Evolutionary conservation across 2,888 invertebrate species (phyloP), one percentile per base, ranked within the genome.

Genomic region (Labia minor): DNA sequence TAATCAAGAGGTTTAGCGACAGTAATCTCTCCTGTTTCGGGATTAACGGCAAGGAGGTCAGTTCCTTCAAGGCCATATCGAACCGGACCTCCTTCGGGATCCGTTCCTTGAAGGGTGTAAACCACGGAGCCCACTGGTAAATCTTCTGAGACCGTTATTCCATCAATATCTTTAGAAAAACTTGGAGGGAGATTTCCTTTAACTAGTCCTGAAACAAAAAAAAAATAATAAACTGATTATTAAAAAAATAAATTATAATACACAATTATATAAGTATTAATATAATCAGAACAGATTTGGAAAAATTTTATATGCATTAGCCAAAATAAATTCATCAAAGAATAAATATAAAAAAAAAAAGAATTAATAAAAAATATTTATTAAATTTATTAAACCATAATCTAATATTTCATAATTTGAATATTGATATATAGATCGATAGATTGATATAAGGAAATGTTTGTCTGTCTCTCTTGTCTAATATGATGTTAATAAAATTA

Each of bases 51-150:
- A 73, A 94, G 87, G 74, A 88, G 85, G 76, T 93, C 90, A 1
- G 92, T 92, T 21, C 92, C 91, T 62, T 65, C 84, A 68, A 91
- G 81, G 65, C 88, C 87, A 76, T 83, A 86, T 70, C 83, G 83
- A 68, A 90, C 85, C 49, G 85, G 83, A 33, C 88, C 83, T 63
- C 87, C 87, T 75, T 93, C 92, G 0, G 93, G 92, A 80, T 94
- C 92, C 49, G 83, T 82, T 6, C 90, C 92, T 74, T 87, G 85
- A 65, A 94, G 79, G 14, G 80, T 86, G 78, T 88, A 90, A n/a
- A 94, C 88, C 1, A 86, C 80, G 4, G 85, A 82, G 0, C 92
- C 92, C 3, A 92, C 87, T 1, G 87, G 83, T 8, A 88, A 89
- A 74, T 85, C 87, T 79, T 95, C 94, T 3, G 87, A 84, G 16